Evolutionary conservation across 2,888 invertebrate species (phyloP).

Genomic region (Epinotia nisella): DNA sequence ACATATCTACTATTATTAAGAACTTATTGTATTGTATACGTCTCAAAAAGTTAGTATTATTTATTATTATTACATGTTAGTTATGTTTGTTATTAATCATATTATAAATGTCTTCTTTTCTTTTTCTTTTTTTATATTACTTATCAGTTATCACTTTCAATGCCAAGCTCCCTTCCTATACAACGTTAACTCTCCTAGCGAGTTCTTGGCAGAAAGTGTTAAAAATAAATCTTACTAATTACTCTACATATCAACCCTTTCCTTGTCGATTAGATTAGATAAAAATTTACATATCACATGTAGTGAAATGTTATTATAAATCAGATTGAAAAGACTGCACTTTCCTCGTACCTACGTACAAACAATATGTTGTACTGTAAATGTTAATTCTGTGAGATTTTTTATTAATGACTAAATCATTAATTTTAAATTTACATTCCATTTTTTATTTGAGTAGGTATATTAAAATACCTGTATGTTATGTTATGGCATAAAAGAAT

Average conservation of each 20-base stretch:
- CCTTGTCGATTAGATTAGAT: slow-evolving; percentile 6
- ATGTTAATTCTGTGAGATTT: not conserved
- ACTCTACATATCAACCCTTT: slow-evolving; percentile 18
- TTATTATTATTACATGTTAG: slow-evolving; percentile 4
- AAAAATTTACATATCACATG: slow-evolving; percentile 16
- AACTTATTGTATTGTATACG: slow-evolving; percentile 3
- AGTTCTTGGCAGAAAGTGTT: not conserved
- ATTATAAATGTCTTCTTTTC: no score
- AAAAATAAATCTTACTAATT: not conserved
- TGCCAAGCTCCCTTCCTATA: not conserved
- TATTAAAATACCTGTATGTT: not conserved
- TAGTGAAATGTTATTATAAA: not conserved
- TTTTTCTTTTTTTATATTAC: no score
- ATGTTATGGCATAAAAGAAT: not conserved
- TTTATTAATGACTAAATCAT: not conserved
- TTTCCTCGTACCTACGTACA: not conserved
- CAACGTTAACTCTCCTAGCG: not conserved
- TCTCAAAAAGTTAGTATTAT: not conserved
- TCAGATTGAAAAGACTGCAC: not conserved
- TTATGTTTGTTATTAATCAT: not conserved
- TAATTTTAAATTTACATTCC: not conserved
- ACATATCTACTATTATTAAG: slow-evolving; percentile 32
- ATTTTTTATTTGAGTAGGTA: not conserved
- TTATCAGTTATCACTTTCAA: not conserved
- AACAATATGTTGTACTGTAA: not conserved